phyloP scores from a whole-genome alignment of 2,888 invertebrate species.

The Subacronicta megacephala region DNA sequence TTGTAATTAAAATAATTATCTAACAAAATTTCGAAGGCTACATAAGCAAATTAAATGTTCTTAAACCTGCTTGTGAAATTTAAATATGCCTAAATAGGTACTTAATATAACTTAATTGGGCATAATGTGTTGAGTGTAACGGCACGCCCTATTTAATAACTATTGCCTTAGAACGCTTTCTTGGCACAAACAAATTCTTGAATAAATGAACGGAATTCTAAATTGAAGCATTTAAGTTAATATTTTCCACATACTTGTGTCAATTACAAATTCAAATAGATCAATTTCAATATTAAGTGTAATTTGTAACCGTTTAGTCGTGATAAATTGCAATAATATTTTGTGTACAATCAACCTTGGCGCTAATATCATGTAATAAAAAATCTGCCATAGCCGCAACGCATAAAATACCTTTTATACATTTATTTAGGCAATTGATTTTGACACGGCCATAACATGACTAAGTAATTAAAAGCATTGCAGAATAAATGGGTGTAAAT shows the following conservation, averaged over 20 bases:
- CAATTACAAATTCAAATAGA: slow-evolving; percentile 29
- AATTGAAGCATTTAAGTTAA: slow-evolving; percentile 10
- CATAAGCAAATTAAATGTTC: neutral
- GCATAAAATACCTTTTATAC: neutral
- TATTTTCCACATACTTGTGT: slow-evolving; percentile 22
- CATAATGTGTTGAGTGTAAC: slow-evolving; percentile 4
- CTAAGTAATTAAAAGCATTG: too few species aligned
- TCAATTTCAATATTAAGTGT: slow-evolving; percentile 32
- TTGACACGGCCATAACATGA: neutral
- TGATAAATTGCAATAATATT: slow-evolving; percentile 29
- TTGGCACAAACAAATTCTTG: slow-evolving; percentile 9
- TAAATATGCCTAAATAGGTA: too few species aligned
- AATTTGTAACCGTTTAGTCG: slow-evolving; percentile 26
- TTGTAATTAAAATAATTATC: neutral
- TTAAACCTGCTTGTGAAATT: neutral
- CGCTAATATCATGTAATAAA: slow-evolving; percentile 22
- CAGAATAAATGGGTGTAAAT: too few species aligned
- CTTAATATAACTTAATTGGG: neutral
- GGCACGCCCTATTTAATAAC: slow-evolving; percentile 34
- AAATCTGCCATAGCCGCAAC: neutral
- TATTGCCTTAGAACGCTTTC: slow-evolving; percentile 25
- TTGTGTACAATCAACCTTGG: slow-evolving; percentile 30
- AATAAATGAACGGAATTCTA: slow-evolving; percentile 15
- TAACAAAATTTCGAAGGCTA: neutral
- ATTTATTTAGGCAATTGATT: slow-evolving; percentile 2